A percentile compares a stretch with the other conserved stretches of the same genome.
phyloP scores from a whole-genome alignment of 1,140 invertebrate genomes.

The Drosophila tsacasi region DNA sequence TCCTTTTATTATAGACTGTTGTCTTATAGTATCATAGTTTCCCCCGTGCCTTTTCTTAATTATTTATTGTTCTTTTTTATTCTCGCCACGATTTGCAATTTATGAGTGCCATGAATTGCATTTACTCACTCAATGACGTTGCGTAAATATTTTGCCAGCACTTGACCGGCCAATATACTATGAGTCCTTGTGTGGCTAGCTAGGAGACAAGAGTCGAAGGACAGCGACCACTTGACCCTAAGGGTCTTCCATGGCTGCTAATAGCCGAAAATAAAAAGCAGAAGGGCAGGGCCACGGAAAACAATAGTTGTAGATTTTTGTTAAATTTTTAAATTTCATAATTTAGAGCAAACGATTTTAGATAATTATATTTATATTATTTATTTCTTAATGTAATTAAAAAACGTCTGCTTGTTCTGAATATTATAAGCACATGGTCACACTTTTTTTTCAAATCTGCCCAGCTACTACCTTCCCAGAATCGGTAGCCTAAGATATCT shows the following conservation, averaged over 20 bases:
- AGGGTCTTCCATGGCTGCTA: constrained; percentile 58
- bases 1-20: constrained; percentile 5
- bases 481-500: no score
- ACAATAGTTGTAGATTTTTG: not conserved
- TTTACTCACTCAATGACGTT: constrained; percentile 53
- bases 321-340: not conserved
- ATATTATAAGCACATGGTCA: no score
- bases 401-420: no score
- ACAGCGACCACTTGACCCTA: constrained; percentile 63
- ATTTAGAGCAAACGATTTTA: not conserved
- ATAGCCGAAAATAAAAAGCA: constrained; percentile 67
- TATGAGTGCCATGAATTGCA: constrained; percentile 71
- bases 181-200: constrained; percentile 40
- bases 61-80: constrained; percentile 36
- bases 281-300: constrained; percentile 24
- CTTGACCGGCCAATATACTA: constrained; percentile 38
- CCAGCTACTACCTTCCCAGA: no score
- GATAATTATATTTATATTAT: not conserved
- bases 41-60: constrained; percentile 30
- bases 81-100: constrained; percentile 48
- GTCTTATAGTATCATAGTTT: not conserved
- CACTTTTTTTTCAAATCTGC: no score
- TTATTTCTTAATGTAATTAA: no score
- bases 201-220: constrained; percentile 12
- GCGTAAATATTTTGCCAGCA: constrained; percentile 59